Evolutionary conservation across 2,113 vertebrate species (phyloP), one percentile per base, ranked within the genome.

Genomic region (Pantherophis guttatus): DNA sequence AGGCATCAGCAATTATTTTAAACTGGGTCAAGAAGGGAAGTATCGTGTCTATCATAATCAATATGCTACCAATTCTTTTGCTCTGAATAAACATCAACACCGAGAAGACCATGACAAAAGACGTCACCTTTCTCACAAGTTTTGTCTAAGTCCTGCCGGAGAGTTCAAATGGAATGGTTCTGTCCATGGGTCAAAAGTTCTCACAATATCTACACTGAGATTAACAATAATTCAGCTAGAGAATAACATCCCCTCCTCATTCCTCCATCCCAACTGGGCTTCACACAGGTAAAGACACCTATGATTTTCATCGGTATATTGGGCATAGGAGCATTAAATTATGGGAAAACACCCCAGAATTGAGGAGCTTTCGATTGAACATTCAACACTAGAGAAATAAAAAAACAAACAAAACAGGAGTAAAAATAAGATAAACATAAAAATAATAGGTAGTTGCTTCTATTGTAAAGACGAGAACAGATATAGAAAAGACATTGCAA

Each of bases 81-180:
- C 99, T 3, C 96, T 99, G 94, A 99, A 99, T 97, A 99, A 99
- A 93, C 99, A 99, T 95, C 99, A 99, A 97, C 99, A 99, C 97
- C 98, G 99, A 26, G 99, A 99, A 96, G 99, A 99, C 95, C 98
- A 99, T 2, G 99, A 99, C 97, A 99, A 99, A 97, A 98, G 99
- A 44, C 96, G 99, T 29, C 99, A 99, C 96, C 98, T 99, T 86
- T 98, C 99, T 0, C 99, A 99, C 97, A 99, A 99, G 93, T 99
- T 99, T 97, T 99, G 99, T 95, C 97, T 99, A 96, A 99, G 98
- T 65, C 98, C 99, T 1, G 98, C 98, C 3, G 98, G 99, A 1
- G 99, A 99, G 96, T 99, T 99, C 97, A 99, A 99, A 94, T 99
- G 99, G 99, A 99, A 99, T 0, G 99, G 99, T 48, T 99, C 99